Evolutionary conservation across 2,888 invertebrate species (phyloP), one percentile per base, ranked within the genome.

Genomic region (Watsonalla cultraria): DNA sequence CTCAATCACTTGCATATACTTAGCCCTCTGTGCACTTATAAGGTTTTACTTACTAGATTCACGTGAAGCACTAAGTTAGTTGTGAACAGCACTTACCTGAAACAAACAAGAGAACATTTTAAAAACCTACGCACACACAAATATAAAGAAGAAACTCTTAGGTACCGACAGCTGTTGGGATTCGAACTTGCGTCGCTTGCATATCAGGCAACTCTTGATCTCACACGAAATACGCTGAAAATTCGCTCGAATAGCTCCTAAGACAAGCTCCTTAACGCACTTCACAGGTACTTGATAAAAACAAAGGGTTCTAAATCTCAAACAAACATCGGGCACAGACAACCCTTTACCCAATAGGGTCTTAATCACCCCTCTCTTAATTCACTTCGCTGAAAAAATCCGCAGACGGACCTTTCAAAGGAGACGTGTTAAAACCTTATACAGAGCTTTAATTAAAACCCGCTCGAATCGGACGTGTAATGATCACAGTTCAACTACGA

Each of bases 381-480:
- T 73, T 73, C 74, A 63, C 57, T 57, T 57, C 61, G 62, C 68
- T 74, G 75, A 77, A 76, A 74, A 69, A 59, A 49, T 49, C 80
- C 72, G 72, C 54, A 71, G 66, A 72, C 71, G 65, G 67, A 72
- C 77, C 80, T 79, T 68, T 78, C 79, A 74, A 78, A 80, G 82
- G 79, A 83, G 82, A 84, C 80, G 86, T 82, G 85, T 81, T 86
- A 86, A 83, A 87, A 80, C 87, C 89, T 87, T 87, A 83, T 69
- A 76, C 86, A 78, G 78, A 79, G 80, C 85, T 87, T 89, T 89
- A 89, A 90, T 90, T 89, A 90, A 88, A 86, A 78, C 79, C 69
- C 65, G 74, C 62, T 64, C 68, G 68, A 66, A 68, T 67, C 62
- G 56, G 54, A 56, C 51, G 60, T 56, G 59, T 69, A 66, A 64